A percentile compares a stretch with the other conserved stretches of the same genome.
Conservation (phyloP, 1,140 invertebrate species). For the Ctenoplectra terminalis region DNA sequence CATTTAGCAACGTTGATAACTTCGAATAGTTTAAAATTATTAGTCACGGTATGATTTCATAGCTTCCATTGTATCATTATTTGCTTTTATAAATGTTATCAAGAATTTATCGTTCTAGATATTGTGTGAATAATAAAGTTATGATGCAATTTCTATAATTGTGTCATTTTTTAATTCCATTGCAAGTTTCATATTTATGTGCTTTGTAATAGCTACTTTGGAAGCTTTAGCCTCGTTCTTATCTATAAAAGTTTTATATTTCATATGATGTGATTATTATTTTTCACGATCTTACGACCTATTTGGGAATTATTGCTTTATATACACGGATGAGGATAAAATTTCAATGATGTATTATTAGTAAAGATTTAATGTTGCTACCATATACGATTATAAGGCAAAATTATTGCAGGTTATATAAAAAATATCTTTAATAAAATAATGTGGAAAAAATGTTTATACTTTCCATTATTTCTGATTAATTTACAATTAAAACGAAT, state of each 20-base stretch:
- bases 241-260: conserved; percentile 19
- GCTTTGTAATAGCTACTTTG: not conserved
- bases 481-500: too few species aligned
- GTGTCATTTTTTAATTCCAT: conserved; percentile 7
- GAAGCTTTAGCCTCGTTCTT: not conserved
- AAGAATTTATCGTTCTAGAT: not conserved
- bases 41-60: conserved; percentile 17
- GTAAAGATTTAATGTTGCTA: not conserved
- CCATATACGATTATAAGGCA: not conserved
- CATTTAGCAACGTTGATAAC: not conserved
- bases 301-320: conserved; percentile 21
- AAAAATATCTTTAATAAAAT: not conserved
- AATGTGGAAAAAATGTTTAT: not conserved
- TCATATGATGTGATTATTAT: not conserved
- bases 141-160: conserved; percentile 22
- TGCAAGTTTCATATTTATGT: not conserved
- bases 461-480: too few species aligned
- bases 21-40: not conserved
- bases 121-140: not conserved
- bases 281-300: conserved; percentile 24
- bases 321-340: not conserved
- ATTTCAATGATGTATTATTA: not conserved
- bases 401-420: not conserved
- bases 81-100: not conserved
- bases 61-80: not conserved